A percentile compares a stretch with the other conserved stretches of the same genome.
phyloP scores from a whole-genome alignment of 1,140 invertebrate genomes.

The Paralvinella palmiformis region DNA sequence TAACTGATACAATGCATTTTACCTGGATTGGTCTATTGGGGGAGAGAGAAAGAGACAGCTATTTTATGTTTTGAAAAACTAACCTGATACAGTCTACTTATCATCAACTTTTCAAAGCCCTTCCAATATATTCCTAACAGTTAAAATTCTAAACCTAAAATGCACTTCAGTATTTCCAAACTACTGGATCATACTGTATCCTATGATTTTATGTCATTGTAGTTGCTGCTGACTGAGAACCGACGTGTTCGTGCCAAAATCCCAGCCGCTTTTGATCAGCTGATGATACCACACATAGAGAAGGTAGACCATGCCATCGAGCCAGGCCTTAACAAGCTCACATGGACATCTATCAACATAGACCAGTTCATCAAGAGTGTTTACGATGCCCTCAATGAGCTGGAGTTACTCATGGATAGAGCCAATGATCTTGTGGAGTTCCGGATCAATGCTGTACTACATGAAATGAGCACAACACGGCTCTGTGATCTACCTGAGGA shows the following conservation, averaged over 20 bases:
- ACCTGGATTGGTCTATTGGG: no score
- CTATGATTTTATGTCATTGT: slow-evolving; percentile 19
- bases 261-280: slow-evolving; percentile 74
- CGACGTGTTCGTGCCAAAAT: slow-evolving; percentile 76
- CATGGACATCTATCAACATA: slow-evolving; percentile 75
- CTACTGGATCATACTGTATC: no score
- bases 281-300: slow-evolving; percentile 73
- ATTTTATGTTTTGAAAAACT: no score
- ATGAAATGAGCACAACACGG: slow-evolving; percentile 77
- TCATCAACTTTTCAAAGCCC: no score
- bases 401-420: slow-evolving; percentile 73
- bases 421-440: slow-evolving; percentile 89
- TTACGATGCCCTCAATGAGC: slow-evolving; percentile 68
- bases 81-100: no score
- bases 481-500: slow-evolving; percentile 71
- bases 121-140: no score
- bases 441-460: slow-evolving; percentile 78
- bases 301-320: slow-evolving; percentile 58
- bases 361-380: slow-evolving; percentile 60
- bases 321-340: slow-evolving; percentile 69
- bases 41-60: no score
- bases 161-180: no score
- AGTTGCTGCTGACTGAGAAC: slow-evolving; percentile 49
- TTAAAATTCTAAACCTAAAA: no score
- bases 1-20: no score